Evolutionary conservation across 2,797 vertebrate species (phyloP), one percentile per base, ranked within the genome.

Genomic region (Erpetoichthys calabaricus): DNA sequence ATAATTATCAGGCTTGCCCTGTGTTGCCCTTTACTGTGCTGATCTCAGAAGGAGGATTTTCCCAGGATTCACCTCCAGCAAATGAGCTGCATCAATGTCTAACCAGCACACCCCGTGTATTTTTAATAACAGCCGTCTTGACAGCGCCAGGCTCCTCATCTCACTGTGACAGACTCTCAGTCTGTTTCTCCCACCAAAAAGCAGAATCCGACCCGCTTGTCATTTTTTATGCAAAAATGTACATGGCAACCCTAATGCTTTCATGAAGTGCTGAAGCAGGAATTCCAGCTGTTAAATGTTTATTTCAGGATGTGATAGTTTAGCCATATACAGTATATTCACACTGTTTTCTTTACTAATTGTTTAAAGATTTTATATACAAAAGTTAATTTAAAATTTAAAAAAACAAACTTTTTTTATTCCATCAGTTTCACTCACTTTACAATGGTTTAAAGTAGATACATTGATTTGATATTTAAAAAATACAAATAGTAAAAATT

Each of bases 71-170:
- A 25, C 25, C 25, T 25, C 25, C 25, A 25, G 25, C 25, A 72
- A 62, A 68, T 67, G 63, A 60, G 60, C 64, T 63, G 52, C 55
- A 54, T 66, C 65, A 59, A 57, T 47, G 53, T 63, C 56, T 57
- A 59, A 56, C 56, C 60, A 70, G 51, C 81, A 86, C 83, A 72
- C 83, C 82, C 81, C 67, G 61, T 71, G 61, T 68, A 70, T 86
- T 80, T 7, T 63, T 65, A 76, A 73, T 57, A 66, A 71, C 68
- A 68, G 75, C 67, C 78, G 78, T 72, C 60, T 58, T 68, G 67
- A 71, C 74, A 72, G 70, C 61, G 67, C 10, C 61, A 62, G 67
- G 65, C 60, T 53, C 56, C 60, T 60, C 58, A 63, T 66, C 70
- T 57, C 56, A 9, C 60, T 59, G 55, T 66, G 68, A 61, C 63